phyloP scores from a whole-genome alignment of 2,888 invertebrate genomes.

The Xanthia icteritia region DNA sequence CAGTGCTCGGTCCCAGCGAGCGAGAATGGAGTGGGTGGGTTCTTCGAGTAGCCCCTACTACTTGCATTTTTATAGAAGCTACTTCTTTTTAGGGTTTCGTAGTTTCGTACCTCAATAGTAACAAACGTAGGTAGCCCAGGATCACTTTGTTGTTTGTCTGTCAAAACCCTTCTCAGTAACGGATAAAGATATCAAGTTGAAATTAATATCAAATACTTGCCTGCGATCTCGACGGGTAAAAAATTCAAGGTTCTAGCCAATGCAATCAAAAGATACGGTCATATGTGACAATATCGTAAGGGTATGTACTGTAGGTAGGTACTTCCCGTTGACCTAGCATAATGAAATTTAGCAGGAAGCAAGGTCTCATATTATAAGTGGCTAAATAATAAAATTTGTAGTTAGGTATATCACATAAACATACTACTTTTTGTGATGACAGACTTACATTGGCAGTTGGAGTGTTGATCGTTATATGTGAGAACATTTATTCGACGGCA shows the following conservation, averaged over 20 bases:
- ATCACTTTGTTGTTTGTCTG: not conserved
- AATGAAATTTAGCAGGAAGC: too few relatives aligned
- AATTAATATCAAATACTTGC: too few relatives aligned
- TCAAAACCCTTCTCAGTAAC: not conserved
- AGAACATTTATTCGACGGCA: not conserved
- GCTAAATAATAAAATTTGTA: not conserved
- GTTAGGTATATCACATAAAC: not conserved
- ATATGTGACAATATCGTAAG: too few relatives aligned
- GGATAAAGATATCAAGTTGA: not conserved
- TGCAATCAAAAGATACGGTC: not conserved
- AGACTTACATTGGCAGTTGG: not conserved
- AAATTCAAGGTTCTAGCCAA: not conserved
- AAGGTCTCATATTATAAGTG: too few relatives aligned
- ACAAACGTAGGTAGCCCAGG: not conserved
- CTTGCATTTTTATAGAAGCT: slow-evolving; percentile 12
- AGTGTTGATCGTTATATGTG: not conserved
- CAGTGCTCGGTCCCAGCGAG: slow-evolving; percentile 62
- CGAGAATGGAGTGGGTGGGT: slow-evolving; percentile 69
- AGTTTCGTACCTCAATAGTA: not conserved
- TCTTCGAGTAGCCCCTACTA: slow-evolving; percentile 56
- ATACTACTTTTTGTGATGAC: not conserved
- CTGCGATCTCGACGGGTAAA: too few relatives aligned
- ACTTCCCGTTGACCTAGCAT: too few relatives aligned
- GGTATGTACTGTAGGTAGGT: too few relatives aligned
- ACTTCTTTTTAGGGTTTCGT: not conserved